These are phyloP conservation scores for Balanococcus diminutus DNA, from an alignment of 2,888 invertebrate species.

Conservation along the genomic window DNA sequence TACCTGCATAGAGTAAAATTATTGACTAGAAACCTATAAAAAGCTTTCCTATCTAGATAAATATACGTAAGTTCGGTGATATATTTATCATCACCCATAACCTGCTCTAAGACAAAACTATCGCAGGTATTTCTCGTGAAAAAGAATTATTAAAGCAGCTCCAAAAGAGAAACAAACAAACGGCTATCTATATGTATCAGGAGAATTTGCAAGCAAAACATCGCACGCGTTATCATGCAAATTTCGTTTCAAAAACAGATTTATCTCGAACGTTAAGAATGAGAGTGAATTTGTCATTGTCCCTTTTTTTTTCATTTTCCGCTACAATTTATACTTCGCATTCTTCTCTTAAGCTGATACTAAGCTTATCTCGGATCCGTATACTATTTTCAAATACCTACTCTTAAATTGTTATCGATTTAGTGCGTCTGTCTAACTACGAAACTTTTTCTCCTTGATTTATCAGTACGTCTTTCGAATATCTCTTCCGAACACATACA, in stretches of 20 bases:
- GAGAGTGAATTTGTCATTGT: constrained; percentile 35
- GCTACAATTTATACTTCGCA: constrained; percentile 11
- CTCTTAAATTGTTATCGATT: constrained; percentile 34
- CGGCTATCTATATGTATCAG: neutral
- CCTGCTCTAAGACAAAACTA: neutral
- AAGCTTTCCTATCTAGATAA: neutral
- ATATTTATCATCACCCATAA: constrained; percentile 28
- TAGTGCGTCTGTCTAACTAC: neutral
- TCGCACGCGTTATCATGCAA: constrained; percentile 3
- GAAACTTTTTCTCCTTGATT: neutral
- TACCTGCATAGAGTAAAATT: neutral
- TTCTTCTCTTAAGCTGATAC: constrained; percentile 26
- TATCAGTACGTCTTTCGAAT: neutral
- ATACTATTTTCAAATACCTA: constrained; percentile 16
- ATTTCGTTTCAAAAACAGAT: constrained; percentile 35
- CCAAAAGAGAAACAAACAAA: neutral
- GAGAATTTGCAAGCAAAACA: neutral
- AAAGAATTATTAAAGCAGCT: neutral
- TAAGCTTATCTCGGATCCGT: constrained; percentile 11
- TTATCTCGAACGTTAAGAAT: constrained; percentile 37
- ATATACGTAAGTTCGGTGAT: neutral
- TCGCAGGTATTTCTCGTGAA: too few relatives aligned
- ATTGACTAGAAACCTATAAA: neutral
- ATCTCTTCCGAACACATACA: neutral
- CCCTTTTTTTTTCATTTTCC: constrained; percentile 23